Base-by-base conservation (phyloP, 2,888 invertebrate species). In the Smittia aterrima region DNA sequence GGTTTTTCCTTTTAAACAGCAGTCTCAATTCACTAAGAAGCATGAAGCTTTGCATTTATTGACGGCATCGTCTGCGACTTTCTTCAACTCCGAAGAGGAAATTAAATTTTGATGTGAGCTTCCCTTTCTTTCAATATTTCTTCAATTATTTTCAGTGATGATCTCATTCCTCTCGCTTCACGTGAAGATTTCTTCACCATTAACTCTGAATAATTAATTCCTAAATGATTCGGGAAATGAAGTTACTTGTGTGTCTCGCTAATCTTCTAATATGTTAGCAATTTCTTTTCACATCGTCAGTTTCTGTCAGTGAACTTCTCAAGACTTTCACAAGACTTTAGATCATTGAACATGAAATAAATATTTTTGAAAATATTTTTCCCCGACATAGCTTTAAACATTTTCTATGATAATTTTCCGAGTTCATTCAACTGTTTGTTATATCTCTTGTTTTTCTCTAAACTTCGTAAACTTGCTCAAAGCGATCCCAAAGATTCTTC, bases 171-270 rank as follows among this genome's bases (percentile, higher is more conserved):
- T 38, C 3, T 66, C 66, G 38, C 66, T 66, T 32, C 7, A 47
- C 16, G n/a, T 58, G 58, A 58, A 58, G 4, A 18, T 67, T 70
- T 70, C 53, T 20, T 13, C 54, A 40, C 53, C 70, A 70, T 70
- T 70, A 70, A 70, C 70, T 70, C 53, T 70, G 53, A 70, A 54
- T 70, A 70, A 70, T 70, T 70, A 70, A 70, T 70, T 47, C 53
- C 54, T 18, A 70, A 25, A 70, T 70, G 53, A 70, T 70, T 70
- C 27, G 53, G 16, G 53, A 22, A 40, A 68, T 16, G 58, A 13
- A 20, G 66, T 32, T 66, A 32, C 27, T 66, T 24, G 25, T 47
- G 68, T 47, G 16, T 68, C 41, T 22, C n/a, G 40, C 41, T 68
- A 68, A 68, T 68, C 68, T 6, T 47, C 41, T 27, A 70, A 70